A percentile compares a stretch with the other conserved stretches of the same genome.
Conservation (phyloP, 2,797 vertebrate genomes). For the Danio kyathit region DNA sequence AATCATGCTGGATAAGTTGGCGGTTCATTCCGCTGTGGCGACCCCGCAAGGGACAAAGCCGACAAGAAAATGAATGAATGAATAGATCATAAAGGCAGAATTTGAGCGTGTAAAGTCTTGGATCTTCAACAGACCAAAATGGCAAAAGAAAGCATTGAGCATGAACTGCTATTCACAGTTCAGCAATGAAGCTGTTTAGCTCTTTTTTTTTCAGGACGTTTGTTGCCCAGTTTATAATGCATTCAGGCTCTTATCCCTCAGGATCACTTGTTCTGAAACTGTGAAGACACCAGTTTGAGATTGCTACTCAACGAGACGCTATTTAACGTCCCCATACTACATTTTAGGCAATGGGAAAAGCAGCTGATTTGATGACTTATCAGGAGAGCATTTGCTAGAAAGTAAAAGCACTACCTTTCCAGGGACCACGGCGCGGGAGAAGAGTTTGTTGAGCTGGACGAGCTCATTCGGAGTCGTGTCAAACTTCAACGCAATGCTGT, state of each 20-base stretch:
- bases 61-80: too few relatives aligned
- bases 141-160: not conserved
- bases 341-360: not conserved
- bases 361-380: slow-evolving; percentile 1
- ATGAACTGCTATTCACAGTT: not conserved
- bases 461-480: slow-evolving; percentile 98
- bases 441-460: slow-evolving; percentile 98
- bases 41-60: too few relatives aligned
- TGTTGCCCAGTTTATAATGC: not conserved
- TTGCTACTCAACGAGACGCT: not conserved
- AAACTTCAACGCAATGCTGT: slow-evolving; percentile 98
- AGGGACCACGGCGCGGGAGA: slow-evolving; percentile 96
- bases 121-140: not conserved
- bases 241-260: not conserved
- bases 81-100: not conserved
- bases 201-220: not conserved
- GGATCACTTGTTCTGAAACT: not conserved
- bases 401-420: slow-evolving; percentile 83
- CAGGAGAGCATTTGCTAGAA: not conserved
- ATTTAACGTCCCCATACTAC: not conserved
- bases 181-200: not conserved
- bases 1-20: too few relatives aligned
- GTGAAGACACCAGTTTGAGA: not conserved
- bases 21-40: too few relatives aligned
- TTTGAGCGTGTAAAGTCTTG: not conserved